phyloP scores from a whole-genome alignment of 2,113 vertebrate genomes.

The Lethenteron camtschaticum region DNA sequence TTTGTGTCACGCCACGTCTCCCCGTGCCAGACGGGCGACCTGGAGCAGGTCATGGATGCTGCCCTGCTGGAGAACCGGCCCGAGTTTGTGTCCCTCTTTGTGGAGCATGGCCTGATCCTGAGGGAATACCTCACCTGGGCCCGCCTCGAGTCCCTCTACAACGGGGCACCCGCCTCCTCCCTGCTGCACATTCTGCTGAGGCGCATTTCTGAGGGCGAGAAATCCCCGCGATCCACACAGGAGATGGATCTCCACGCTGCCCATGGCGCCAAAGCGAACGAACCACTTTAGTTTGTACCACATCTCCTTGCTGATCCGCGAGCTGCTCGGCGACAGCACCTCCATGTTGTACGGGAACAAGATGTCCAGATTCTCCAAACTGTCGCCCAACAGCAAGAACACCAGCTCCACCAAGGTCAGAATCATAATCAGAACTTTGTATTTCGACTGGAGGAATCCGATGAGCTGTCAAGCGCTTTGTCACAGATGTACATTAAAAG shows the following conservation, averaged over 20 bases:
- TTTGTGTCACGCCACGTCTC: too few relatives aligned
- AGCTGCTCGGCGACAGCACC: slow-evolving; percentile 53
- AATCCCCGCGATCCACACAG: slow-evolving; percentile 4
- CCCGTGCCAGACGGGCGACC: slow-evolving; percentile 38
- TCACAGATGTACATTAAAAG: too few relatives aligned
- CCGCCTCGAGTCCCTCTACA: slow-evolving; percentile 42
- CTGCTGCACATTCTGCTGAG: slow-evolving; percentile 45
- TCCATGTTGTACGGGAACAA: too few relatives aligned
- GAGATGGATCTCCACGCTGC: too few relatives aligned
- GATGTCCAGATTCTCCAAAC: too few relatives aligned
- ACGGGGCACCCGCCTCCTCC: slow-evolving; percentile 33
- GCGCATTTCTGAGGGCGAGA: slow-evolving; percentile 29
- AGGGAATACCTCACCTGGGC: slow-evolving; percentile 41
- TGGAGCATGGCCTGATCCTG: slow-evolving; percentile 59
- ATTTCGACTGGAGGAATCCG: too few relatives aligned
- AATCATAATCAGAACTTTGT: too few relatives aligned
- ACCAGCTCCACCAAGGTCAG: too few relatives aligned
- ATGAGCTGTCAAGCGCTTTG: too few relatives aligned
- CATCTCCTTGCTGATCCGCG: slow-evolving; percentile 45
- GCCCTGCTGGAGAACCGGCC: slow-evolving; percentile 65
- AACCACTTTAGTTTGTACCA: slow-evolving; percentile 20
- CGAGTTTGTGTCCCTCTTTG: slow-evolving; percentile 58
- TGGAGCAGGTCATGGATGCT: slow-evolving; percentile 50
- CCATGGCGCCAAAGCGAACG: slow-evolving; percentile 1
- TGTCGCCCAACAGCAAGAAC: too few relatives aligned